Evolutionary conservation across 2,888 invertebrate genomes (phyloP), one percentile per base, ranked within the genome.

Genomic region (Gymnoscelis rufifasciata): DNA sequence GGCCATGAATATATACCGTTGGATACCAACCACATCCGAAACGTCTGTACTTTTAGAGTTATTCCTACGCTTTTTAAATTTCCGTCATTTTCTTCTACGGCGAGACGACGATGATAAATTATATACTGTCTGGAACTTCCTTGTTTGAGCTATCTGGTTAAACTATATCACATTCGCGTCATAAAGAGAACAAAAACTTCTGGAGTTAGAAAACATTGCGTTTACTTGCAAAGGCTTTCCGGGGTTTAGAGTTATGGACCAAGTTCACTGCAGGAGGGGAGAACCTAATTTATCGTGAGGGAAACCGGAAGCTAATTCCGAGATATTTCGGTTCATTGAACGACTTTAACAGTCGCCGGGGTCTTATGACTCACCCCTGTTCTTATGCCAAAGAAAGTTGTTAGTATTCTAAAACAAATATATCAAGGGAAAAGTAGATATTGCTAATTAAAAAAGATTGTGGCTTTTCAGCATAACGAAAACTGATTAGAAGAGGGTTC

Each of bases 221-320:
- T 72, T 72, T 65, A 75, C 71, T 78, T 75, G 74, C 67, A 68
- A 74, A 78, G 73, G 72, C 70, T 73, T 79, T 74, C 74, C 74
- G 66, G 59, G n/a, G 51, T 61, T 61, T 66, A 68, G 71, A 81
- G 70, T 82, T 83, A 82, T 78, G 80, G 71, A 68, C 55, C 62
- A 79, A 83, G 73, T 81, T 80, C 65, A 63, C 61, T 60, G 62
- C 60, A 57, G 24, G 28, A 43, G 37, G 46, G 43, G 41, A 43
- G 69, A 71, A 66, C 67, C 70, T 69, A 65, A 64, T 66, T 60
- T 66, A 68, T 66, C 60, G 51, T 26, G 43, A 41, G 43, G 37
- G 40, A 31, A 41, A 39, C 40, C 35, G 27, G 23, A 38, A 45
- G 49, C 42, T 46, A 46, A 50, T 38, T 45, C 42, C 15, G 30